These are phyloP conservation scores for Chroicocephalus ridibundus DNA, from an alignment of 2,113 vertebrate species.

Conservation along the genomic window DNA sequence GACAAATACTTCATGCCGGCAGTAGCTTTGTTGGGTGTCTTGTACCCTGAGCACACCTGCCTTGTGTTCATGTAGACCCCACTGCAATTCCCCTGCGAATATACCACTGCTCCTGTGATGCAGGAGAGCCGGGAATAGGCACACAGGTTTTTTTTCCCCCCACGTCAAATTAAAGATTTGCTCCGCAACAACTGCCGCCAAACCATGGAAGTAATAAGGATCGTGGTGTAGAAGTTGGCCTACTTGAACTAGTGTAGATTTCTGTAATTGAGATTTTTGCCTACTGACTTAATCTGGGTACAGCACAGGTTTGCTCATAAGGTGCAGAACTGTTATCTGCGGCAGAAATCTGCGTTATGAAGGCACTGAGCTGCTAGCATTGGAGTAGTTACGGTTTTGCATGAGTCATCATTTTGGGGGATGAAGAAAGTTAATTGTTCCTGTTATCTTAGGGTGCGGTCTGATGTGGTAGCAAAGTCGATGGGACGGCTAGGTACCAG, in stretches of 20 bases:
- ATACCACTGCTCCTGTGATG: rapidly evolving
- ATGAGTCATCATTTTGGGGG: background rate
- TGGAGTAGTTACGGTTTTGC: background rate
- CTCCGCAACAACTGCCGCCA: background rate
- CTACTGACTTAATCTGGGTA: background rate
- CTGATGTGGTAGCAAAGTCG: background rate
- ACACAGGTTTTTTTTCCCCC: rapidly evolving
- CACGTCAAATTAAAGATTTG: background rate
- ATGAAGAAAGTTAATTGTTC: background rate
- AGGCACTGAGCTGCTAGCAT: background rate
- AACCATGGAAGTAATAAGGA: background rate
- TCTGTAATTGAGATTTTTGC: background rate
- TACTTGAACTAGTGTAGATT: rapidly evolving
- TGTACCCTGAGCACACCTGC: background rate
- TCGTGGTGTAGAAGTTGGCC: rapidly evolving
- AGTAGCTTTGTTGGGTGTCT: background rate
- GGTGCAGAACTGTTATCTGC: background rate
- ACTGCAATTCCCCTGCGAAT: rapidly evolving
- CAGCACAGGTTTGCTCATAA: background rate
- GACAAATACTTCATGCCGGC: rapidly evolving
- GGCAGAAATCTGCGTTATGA: background rate
- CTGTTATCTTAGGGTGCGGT: background rate
- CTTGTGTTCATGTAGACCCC: rapidly evolving
- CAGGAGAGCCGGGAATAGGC: background rate
- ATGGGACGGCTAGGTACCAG: rapidly evolving